phyloP scores from a whole-genome alignment of 2,113 vertebrate species.

The Gavia stellata region DNA sequence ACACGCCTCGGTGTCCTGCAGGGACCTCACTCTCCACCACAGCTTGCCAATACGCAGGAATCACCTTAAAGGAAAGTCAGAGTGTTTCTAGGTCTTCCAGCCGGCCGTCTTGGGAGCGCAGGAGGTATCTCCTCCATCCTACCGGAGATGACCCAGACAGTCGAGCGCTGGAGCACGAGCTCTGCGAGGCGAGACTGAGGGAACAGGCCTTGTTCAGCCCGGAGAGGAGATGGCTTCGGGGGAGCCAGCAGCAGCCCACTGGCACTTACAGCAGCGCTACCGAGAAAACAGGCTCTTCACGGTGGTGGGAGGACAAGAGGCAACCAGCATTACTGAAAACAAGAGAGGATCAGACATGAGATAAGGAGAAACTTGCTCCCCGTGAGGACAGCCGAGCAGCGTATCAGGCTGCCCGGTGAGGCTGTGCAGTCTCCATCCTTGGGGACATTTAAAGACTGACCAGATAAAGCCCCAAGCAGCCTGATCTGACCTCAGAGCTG shows the following conservation, averaged over 20 bases:
- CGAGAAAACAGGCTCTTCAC: background rate
- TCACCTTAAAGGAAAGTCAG: background rate
- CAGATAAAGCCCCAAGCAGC: background rate
- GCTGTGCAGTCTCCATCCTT: background rate
- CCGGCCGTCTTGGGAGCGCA: background rate
- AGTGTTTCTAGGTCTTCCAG: background rate
- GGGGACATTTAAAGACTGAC: accelerated
- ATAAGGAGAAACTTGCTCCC: background rate
- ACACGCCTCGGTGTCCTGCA: background rate
- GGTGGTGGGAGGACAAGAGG: background rate
- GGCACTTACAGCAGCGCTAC: background rate
- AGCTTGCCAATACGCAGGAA: background rate
- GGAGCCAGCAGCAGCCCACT: background rate
- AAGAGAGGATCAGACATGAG: background rate
- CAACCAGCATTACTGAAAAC: background rate
- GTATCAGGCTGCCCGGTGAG: background rate
- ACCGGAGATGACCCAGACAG: background rate
- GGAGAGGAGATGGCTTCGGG: background rate
- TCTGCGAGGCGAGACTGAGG: background rate
- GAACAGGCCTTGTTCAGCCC: background rate
- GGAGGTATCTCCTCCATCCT: background rate
- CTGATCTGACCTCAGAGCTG: background rate
- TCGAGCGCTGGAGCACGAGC: background rate
- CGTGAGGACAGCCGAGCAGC: background rate
- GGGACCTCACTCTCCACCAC: background rate